These are phyloP conservation scores for Agriopis marginaria DNA, from an alignment of 2,888 invertebrate species.

Conservation along the genomic window DNA sequence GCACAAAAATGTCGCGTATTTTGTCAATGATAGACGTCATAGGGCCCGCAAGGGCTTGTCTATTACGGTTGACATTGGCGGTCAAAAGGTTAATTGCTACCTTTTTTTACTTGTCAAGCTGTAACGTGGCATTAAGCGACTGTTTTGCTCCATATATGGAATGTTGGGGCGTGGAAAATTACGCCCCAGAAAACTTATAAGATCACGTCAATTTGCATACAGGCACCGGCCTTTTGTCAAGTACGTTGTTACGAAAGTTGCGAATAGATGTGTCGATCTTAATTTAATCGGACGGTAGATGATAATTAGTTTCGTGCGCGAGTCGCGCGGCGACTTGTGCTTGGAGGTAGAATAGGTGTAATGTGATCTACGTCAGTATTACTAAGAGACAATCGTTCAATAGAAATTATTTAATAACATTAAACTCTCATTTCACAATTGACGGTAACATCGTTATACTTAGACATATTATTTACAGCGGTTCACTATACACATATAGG, in stretches of 20 bases:
- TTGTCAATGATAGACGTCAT: no score
- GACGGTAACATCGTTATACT: constrained; percentile 87
- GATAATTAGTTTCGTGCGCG: not conserved
- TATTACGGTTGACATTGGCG: no score
- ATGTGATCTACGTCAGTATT: constrained; percentile 85
- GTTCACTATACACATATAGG: constrained; percentile 72
- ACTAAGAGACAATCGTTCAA: constrained; percentile 79
- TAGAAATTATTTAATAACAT: constrained; percentile 87
- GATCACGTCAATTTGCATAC: not conserved
- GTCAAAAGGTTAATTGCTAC: no score
- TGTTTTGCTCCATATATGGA: not conserved
- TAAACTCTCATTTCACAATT: constrained; percentile 86
- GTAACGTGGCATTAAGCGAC: not conserved
- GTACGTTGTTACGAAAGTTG: not conserved
- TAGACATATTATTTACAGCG: constrained; percentile 85
- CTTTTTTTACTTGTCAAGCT: no score
- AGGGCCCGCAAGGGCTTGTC: no score
- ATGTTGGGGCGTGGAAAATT: not conserved
- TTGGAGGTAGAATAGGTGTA: constrained; percentile 41
- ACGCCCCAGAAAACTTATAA: not conserved
- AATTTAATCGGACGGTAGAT: constrained; percentile 26
- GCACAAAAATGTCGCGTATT: no score
- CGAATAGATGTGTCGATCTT: constrained; percentile 2
- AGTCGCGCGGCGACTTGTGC: not conserved
- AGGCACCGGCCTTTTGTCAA: not conserved